Conservation (phyloP, 2,888 invertebrate species). For the Rosalia funebris region DNA sequence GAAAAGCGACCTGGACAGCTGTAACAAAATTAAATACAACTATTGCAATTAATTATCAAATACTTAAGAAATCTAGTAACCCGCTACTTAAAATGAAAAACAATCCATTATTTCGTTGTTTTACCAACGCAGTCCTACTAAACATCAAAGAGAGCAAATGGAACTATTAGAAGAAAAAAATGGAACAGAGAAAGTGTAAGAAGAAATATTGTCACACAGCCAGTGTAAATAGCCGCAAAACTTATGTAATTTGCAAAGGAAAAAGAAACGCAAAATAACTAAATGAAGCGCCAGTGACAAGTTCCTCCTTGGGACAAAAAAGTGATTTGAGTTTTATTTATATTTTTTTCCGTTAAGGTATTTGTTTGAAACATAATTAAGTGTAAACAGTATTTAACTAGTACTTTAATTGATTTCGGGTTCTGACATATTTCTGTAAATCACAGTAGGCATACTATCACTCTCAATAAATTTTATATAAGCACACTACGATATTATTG, state of each 20-base stretch:
- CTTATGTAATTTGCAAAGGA: background rate
- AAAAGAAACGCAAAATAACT: slow-evolving; percentile 1
- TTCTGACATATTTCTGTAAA: too few species aligned
- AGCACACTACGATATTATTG: too few species aligned
- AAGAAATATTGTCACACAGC: background rate
- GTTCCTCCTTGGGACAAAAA: background rate
- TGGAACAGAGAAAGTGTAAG: background rate
- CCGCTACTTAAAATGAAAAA: background rate
- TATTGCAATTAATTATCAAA: too few species aligned
- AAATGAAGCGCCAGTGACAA: background rate
- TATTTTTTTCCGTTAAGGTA: background rate
- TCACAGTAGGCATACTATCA: too few species aligned
- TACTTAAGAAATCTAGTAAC: background rate
- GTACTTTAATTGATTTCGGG: too few species aligned
- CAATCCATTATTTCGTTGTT: background rate
- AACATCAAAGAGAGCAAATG: background rate
- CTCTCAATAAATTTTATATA: too few species aligned
- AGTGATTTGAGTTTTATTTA: background rate
- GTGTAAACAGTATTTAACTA: too few species aligned
- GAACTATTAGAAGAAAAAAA: too few species aligned
- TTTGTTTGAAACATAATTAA: too few species aligned
- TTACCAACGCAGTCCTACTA: background rate
- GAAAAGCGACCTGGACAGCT: background rate
- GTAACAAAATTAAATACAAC: too few species aligned
- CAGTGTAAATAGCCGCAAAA: background rate